phyloP scores from a whole-genome alignment of 1,140 invertebrate species.

The Tenebrio molitor region DNA sequence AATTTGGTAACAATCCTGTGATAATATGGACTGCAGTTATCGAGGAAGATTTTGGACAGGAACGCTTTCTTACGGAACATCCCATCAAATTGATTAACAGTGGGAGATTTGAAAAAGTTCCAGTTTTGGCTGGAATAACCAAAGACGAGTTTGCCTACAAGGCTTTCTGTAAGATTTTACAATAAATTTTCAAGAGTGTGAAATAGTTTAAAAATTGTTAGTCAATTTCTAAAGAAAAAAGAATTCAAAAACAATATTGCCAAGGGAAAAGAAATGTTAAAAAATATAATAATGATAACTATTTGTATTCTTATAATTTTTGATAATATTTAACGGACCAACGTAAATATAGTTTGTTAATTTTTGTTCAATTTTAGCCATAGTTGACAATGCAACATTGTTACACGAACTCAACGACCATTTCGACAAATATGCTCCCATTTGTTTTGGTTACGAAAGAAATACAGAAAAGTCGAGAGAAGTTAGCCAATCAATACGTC shows the following conservation, averaged over 20 bases:
- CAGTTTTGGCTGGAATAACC: constrained; percentile 76
- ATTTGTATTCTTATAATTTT: no score
- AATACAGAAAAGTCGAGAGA: constrained; percentile 66
- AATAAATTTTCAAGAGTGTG: no score
- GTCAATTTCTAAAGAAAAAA: no score
- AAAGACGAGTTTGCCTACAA: constrained; percentile 75
- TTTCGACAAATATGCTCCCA: constrained; percentile 70
- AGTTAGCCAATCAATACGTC: constrained; percentile 68
- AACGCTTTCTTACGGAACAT: constrained; percentile 74
- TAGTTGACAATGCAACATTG: constrained; percentile 64
- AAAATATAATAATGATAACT: no score
- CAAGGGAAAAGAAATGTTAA: no score
- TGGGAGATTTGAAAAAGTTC: constrained; percentile 74
- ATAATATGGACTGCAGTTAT: constrained; percentile 77
- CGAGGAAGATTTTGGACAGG: constrained; percentile 76
- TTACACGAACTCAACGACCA: constrained; percentile 68
- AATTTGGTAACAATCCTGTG: constrained; percentile 62
- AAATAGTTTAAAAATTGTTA: no score
- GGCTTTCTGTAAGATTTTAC: constrained; percentile 67
- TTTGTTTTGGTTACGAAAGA: constrained; percentile 71
- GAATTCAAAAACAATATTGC: no score
- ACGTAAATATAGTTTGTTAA: no score
- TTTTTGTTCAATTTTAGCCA: constrained; percentile 52
- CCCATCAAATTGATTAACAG: constrained; percentile 71
- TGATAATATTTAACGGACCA: no score